phyloP scores from a whole-genome alignment of 2,888 invertebrate species.

The Drosophila colorata region DNA sequence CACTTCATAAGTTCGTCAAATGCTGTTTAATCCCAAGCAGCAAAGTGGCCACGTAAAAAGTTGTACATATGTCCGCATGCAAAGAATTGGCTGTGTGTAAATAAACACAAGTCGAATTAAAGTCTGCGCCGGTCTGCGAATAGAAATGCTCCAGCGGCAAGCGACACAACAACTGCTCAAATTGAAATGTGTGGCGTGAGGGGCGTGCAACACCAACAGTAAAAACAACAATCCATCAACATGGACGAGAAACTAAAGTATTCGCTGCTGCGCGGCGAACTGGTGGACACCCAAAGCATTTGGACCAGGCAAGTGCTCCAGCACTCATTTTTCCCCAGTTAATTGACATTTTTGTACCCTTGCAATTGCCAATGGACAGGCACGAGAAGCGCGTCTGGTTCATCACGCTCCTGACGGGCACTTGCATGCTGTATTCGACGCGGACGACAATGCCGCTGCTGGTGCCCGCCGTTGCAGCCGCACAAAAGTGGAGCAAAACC shows the following conservation, averaged over 20 bases:
- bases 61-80: slow-evolving; percentile 25
- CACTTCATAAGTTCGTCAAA: slow-evolving; percentile 20
- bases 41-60: slow-evolving; percentile 66
- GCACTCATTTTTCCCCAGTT: too few relatives aligned
- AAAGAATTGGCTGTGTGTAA: slow-evolving; percentile 24
- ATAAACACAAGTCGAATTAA: slow-evolving; percentile 17
- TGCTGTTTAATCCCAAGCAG: slow-evolving; percentile 40
- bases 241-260: slow-evolving; percentile 85
- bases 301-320: slow-evolving; percentile 82
- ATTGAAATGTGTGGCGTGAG: slow-evolving; percentile 35
- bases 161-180: slow-evolving; percentile 9
- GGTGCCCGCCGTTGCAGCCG: slow-evolving; percentile 88
- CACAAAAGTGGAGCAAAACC: slow-evolving; percentile 89
- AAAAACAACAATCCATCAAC: slow-evolving; percentile 28
- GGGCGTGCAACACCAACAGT: slow-evolving; percentile 24
- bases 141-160: slow-evolving; percentile 50
- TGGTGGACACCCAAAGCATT: slow-evolving; percentile 84
- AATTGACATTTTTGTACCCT: too few relatives aligned
- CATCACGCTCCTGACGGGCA: slow-evolving; percentile 87
- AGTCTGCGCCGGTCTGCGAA: slow-evolving; percentile 12
- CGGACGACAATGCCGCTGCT: slow-evolving; percentile 89
- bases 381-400: slow-evolving; percentile 88
- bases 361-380: slow-evolving; percentile 71
- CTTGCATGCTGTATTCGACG: slow-evolving; percentile 88
- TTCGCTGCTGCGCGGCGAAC: slow-evolving; percentile 84